phyloP scores from a whole-genome alignment of 2,888 invertebrate species.

The Drosophila meridiana region DNA sequence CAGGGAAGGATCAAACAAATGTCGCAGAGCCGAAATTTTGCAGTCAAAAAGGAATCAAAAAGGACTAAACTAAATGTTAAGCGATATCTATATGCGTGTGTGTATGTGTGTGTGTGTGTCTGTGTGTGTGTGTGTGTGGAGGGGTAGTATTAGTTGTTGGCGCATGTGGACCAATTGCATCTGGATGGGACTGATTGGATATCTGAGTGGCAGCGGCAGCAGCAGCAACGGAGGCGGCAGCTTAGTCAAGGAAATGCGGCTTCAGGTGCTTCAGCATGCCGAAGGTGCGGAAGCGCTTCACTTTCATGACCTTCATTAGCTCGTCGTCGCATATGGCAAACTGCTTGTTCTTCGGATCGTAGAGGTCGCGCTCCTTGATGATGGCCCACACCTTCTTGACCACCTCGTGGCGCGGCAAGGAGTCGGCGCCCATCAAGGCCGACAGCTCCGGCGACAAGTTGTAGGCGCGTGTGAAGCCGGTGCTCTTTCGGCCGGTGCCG shows the following conservation, averaged over 20 bases:
- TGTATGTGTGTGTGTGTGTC: slow-evolving; percentile 14
- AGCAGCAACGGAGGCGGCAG: not conserved
- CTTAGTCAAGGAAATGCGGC: slow-evolving; percentile 89
- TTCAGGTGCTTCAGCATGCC: slow-evolving; percentile 99
- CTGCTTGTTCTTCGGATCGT: slow-evolving; percentile 97
- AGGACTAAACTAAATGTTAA: slow-evolving; percentile 50
- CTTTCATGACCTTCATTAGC: slow-evolving; percentile 94
- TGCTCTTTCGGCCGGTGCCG: slow-evolving; percentile 86
- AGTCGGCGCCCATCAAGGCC: slow-evolving; percentile 91
- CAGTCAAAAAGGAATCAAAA: slow-evolving; percentile 22
- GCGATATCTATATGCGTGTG: slow-evolving; percentile 35
- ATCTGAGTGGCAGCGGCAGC: slow-evolving; percentile 9
- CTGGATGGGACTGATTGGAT: slow-evolving; percentile 50
- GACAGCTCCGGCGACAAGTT: slow-evolving; percentile 93
- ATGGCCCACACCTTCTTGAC: slow-evolving; percentile 96
- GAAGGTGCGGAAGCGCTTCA: slow-evolving; percentile 96
- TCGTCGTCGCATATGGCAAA: slow-evolving; percentile 97
- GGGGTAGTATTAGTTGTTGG: slow-evolving; percentile 14
- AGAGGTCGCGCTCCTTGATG: slow-evolving; percentile 94
- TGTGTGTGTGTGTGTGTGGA: slow-evolving; percentile 4
- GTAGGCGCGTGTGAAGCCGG: slow-evolving; percentile 94
- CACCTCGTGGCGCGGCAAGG: slow-evolving; percentile 94
- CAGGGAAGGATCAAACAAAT: slow-evolving; percentile 50
- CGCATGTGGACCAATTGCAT: slow-evolving; percentile 53
- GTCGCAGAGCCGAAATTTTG: slow-evolving; percentile 59